Evolutionary conservation across 2,888 invertebrate species (phyloP).

Genomic region (Poecilobothrus nobilitatus): DNA sequence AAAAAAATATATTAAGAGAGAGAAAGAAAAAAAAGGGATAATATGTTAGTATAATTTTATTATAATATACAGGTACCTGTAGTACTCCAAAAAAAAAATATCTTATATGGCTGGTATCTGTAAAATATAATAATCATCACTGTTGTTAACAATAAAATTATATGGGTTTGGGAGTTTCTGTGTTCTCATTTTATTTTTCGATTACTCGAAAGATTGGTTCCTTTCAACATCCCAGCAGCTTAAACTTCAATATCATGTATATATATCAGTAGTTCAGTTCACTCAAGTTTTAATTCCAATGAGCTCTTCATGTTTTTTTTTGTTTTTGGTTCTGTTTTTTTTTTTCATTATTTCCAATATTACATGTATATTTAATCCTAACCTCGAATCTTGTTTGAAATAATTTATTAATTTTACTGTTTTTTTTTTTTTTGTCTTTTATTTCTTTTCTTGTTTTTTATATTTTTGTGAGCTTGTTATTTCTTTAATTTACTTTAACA

Average conservation of each 20-base stretch:
- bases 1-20: no score
- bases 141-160: constrained; percentile 4
- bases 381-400: constrained; percentile 3
- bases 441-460: not conserved
- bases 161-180: not conserved
- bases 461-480: not conserved
- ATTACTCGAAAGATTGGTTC: not conserved
- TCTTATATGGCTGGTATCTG: not conserved
- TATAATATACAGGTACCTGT: not conserved
- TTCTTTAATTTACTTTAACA: constrained; percentile 4
- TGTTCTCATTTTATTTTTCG: not conserved
- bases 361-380: constrained; percentile 3
- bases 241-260: not conserved
- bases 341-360: not conserved
- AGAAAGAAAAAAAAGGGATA: not conserved
- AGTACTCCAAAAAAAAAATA: not conserved
- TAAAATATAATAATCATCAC: constrained; percentile 6
- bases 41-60: not conserved
- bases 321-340: not conserved
- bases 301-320: not conserved
- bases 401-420: constrained; percentile 2
- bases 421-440: not conserved
- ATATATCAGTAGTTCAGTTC: not conserved
- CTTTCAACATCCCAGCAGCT: not conserved
- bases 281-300: not conserved